Base-by-base conservation (phyloP, 2,797 vertebrate species). In the Pelodytes ibericus region DNA sequence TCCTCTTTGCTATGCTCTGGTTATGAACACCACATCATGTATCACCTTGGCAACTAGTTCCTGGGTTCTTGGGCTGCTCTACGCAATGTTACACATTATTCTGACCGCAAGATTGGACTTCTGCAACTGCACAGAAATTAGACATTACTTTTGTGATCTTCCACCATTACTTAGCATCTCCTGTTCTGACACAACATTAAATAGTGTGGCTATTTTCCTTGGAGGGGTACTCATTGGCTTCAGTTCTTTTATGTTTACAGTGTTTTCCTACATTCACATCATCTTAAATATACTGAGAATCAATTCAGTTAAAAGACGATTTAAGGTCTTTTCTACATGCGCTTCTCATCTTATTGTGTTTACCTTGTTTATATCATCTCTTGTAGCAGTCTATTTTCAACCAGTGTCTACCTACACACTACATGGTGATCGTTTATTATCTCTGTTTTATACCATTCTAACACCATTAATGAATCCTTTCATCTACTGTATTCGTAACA, bases 391-490 rank as follows among this genome's bases (percentile, higher is more conserved):
- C n/a, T 53, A 53, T 24, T 53, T 53, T 53, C 49, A 53, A 53
- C 49, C 49, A 53, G n/a, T 24, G 22, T 53, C 49, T 53, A 53
- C 22, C 16, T 83, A 82, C 4, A 66, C 79, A 1, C 71, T 76
- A 10, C 69, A 77, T 11, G 69, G 76, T 25, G 80, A 85, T 25
- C 66, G 53, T 3, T 24, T 84, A 4, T 63, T 80, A 3, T 72
- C 79, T 0, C 74, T 84, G 49, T 73, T 74, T 0, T 85, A 85
- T 10, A 83, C 80, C 16, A 65, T 71, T 31, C 22, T 83, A 25
- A 85, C 81, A 2, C 82, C 82, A 1, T 30, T 83, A 15, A 16
- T 84, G 4, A 85, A 85, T 7, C 82, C 84, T 39, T 53, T 84
- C 20, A 82, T 85, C 0, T 83, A 84, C 1, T 83, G 84, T 31